Evolutionary conservation across 2,888 invertebrate genomes (phyloP), one percentile per base, ranked within the genome.

Genomic region (Eumacrocentrus americanus): DNA sequence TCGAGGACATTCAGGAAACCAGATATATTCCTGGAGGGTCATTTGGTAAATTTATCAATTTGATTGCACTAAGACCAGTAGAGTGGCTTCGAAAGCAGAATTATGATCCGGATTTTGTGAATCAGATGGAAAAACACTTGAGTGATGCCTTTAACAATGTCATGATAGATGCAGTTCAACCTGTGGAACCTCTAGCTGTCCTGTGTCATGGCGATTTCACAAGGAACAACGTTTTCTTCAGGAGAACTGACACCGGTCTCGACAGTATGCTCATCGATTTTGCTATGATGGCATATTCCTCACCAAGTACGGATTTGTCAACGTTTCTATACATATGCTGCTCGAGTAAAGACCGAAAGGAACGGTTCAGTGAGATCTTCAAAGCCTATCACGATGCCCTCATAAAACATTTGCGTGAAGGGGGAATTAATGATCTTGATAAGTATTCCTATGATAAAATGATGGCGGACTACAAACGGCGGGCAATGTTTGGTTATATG

Each of bases 141-240:
- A 14, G 59, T 4, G 55, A 71, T 54, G 58, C 55, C 1, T 73
- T 61, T 22, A 18, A 54, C 4, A 63, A 65, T 1, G 47, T 72
- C 5, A 12, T 74, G 23, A 0, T 70, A 14, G 64, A 70, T 9
- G 22, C 52, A 2, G 1, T 64, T 0, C 7, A 66, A 12, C 65
- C 73, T 0, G 56, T 60, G 0, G 78, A 79, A 42, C 77, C 77
- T 1, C 51, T 80, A 0, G 71, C 77, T 1, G 74, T 73, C 0
- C 9, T 80, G 1, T 72, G 76, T 54, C 79, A 79, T 48, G 79
- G 79, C 0, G 79, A 79, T 38, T 75, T 73, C 38, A 73, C 77
- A 0, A 61, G 72, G 29, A 74, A 75, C 53, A 80, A 79, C 50
- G 47, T 70, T 2, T 58, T 80, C 9, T 79, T 72, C 50, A 67